Conservation (phyloP, 2,888 invertebrate species). For the Malachius bipustulatus region DNA sequence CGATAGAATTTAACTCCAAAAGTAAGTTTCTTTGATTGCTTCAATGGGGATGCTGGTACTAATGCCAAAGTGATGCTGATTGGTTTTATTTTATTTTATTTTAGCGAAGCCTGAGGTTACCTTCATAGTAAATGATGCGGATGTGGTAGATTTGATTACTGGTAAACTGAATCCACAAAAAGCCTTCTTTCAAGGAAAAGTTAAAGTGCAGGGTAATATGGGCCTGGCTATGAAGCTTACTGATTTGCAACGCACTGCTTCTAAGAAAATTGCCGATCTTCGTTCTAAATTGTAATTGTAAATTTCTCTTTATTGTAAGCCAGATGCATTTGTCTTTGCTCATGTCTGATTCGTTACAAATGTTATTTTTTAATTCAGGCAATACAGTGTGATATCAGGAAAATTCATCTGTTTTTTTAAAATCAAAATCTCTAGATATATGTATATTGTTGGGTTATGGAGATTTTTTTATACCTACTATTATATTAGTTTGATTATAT, state of each 20-base stretch:
- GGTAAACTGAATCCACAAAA: conserved; percentile 92
- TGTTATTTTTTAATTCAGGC: no score
- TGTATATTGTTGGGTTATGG: no score
- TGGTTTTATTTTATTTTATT: conserved; percentile 20
- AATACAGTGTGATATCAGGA: no score
- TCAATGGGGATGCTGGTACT: no score
- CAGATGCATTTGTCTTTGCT: no score
- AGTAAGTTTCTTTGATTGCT: conserved; percentile 26
- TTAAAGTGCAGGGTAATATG: conserved; percentile 95
- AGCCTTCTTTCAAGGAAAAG: conserved; percentile 92
- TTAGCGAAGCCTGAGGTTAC: conserved; percentile 81
- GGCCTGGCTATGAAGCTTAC: conserved; percentile 90
- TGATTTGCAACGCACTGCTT: conserved; percentile 65
- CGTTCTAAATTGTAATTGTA: conserved; percentile 58
- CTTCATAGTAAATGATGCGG: conserved; percentile 78
- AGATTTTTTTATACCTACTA: no score
- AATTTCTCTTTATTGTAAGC: not conserved
- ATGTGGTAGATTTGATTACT: conserved; percentile 75
- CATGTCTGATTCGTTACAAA: no score
- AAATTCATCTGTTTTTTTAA: no score
- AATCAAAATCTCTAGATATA: no score
- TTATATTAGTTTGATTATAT: no score
- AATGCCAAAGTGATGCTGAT: no score
- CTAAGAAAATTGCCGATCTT: conserved; percentile 59
- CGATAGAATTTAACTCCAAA: conserved; percentile 64